Percentiles rank a stretch among this genome's conserved stretches.
Conservation (phyloP, 2,113 vertebrate species). For the Grammomys dolichurus region DNA sequence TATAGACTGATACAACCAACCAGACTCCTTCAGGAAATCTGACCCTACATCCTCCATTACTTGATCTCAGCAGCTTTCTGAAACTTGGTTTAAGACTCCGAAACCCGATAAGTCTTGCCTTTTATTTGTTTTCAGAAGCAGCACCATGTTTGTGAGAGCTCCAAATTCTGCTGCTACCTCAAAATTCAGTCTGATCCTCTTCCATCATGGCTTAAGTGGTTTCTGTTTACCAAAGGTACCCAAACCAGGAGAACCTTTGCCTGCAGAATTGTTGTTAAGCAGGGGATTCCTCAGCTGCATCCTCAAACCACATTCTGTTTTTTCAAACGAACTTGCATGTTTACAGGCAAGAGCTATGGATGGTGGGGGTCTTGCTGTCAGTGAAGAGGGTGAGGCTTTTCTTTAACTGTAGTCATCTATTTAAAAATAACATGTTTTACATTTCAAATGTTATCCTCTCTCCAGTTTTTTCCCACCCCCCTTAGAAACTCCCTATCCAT, state of each 20-base stretch:
- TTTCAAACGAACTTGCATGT: neutral
- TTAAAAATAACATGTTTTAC: neutral
- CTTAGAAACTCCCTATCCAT: too few relatives aligned
- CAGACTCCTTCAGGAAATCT: neutral
- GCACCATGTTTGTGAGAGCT: neutral
- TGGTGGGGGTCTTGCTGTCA: neutral
- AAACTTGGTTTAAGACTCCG: neutral
- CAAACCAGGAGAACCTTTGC: neutral
- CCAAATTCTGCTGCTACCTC: neutral
- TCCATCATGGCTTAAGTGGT: too few relatives aligned
- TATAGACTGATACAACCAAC: neutral
- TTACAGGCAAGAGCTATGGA: neutral
- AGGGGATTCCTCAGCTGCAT: neutral
- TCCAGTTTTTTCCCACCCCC: too few relatives aligned
- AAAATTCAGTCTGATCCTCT: neutral
- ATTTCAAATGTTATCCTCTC: neutral
- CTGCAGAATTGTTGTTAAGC: neutral
- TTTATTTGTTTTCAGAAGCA: neutral
- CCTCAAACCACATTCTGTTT: neutral
- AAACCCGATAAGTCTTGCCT: neutral
- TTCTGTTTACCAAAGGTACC: neutral
- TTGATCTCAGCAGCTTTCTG: neutral
- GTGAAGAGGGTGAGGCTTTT: neutral
- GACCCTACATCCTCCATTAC: too few relatives aligned
- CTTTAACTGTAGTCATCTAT: neutral